Percentiles rank a stretch among this genome's conserved stretches.
These are phyloP conservation scores for Stomatorhinus walkeri DNA, from an alignment of 2,797 vertebrate species.

Conservation along the genomic window DNA sequence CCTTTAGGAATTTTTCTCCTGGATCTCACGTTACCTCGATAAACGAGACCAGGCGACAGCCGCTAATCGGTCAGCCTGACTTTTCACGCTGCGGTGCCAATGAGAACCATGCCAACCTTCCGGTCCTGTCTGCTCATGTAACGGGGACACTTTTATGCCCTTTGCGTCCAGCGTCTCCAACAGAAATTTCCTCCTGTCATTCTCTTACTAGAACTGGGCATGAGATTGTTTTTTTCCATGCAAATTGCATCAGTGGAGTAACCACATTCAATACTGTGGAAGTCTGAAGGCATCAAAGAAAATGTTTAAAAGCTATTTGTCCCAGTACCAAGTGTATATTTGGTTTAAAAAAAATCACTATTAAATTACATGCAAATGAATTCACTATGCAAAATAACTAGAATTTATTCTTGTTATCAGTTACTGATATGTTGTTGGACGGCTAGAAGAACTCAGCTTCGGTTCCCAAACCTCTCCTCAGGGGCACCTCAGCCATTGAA, in stretches of 20 bases:
- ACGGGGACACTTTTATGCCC: conserved; percentile 55
- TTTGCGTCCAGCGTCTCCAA: conserved; percentile 48
- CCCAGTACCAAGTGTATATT: background rate
- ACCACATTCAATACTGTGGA: conserved; percentile 8
- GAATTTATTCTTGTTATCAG: background rate
- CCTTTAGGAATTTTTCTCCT: conserved; percentile 29
- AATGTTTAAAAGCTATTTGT: background rate
- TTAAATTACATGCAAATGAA: background rate
- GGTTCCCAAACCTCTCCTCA: background rate
- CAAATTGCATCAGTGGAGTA: background rate
- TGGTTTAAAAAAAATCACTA: background rate
- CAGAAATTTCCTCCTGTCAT: conserved; percentile 48
- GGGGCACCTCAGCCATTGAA: background rate
- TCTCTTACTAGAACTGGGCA: conserved; percentile 15
- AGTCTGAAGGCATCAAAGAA: conserved; percentile 10
- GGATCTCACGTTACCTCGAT: conserved; percentile 62
- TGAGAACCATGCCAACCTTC: conserved; percentile 66
- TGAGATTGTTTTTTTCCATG: conserved; percentile 26
- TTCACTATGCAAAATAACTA: background rate
- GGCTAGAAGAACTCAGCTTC: background rate
- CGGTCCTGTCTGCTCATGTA: conserved; percentile 66
- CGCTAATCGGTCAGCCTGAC: conserved; percentile 65
- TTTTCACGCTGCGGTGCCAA: conserved; percentile 70
- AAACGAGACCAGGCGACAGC: conserved; percentile 65
- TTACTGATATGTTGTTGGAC: background rate